Evolutionary conservation across 2,888 invertebrate species (phyloP).

Genomic region (Thera britannica): DNA sequence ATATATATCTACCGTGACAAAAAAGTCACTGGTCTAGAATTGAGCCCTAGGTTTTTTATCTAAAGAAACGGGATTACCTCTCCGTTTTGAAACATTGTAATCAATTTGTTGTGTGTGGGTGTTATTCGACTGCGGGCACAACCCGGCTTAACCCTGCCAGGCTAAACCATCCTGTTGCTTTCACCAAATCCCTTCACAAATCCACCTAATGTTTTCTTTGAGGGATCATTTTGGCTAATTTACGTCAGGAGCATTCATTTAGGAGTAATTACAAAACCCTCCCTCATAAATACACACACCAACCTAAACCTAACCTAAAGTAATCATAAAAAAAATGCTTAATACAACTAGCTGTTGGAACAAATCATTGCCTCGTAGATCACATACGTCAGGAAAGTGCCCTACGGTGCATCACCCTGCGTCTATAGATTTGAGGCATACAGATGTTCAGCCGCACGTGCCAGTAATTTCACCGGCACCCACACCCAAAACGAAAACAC

Average conservation of each 20-base stretch:
- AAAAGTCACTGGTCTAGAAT: no score
- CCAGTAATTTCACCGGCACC: no score
- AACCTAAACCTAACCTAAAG: background rate
- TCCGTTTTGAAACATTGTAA: constrained; percentile 18
- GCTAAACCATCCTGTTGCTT: constrained; percentile 32
- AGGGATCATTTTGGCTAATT: constrained; percentile 38
- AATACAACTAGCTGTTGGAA: no score
- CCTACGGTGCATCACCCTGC: no score
- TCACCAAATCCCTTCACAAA: constrained; percentile 31
- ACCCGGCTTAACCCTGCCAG: constrained; percentile 23
- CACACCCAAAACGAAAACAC: no score
- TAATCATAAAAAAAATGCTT: no score
- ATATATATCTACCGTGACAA: no score
- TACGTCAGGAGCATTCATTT: constrained; percentile 31
- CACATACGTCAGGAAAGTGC: no score
- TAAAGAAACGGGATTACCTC: constrained; percentile 6
- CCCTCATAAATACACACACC: constrained; percentile 7
- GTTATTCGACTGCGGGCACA: constrained; percentile 15
- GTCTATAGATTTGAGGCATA: no score
- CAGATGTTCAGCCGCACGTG: no score
- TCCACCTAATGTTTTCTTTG: constrained; percentile 42
- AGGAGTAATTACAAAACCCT: constrained; percentile 20
- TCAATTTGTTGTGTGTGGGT: constrained; percentile 23
- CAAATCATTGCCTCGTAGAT: no score
- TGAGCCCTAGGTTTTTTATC: no score